Evolutionary conservation across 1,140 invertebrate species (phyloP), one percentile per base, ranked within the genome.

Genomic region (Procambarus clarkii): DNA sequence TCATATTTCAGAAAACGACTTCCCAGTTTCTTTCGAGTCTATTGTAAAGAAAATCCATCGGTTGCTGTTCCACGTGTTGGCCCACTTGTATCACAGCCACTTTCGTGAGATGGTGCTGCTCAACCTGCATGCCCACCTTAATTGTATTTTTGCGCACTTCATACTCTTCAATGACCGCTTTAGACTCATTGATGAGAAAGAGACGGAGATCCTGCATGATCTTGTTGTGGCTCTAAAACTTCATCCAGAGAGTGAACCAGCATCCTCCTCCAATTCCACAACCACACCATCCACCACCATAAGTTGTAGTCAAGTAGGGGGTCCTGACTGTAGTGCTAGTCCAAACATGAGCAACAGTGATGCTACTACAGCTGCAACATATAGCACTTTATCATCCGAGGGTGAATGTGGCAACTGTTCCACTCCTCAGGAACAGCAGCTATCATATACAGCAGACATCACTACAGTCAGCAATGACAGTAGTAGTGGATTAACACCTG

Each of bases 61-160:
- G 94, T 96, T 99, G 95, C 96, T 99, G 95, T 99, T 98, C 96
- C 98, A 99, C 95, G 98, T 99, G 94, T 96, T 99, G 96, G 98
- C 98, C 94, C 98, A 99, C 95, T 96, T 99, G 94, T 99, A 99
- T 96, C 98, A 99, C 95, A 97, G 97, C 95, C 99, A 99, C 96
- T 99, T 99, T 95, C 96, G 97, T 95, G 98, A 99, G 95, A 96
- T 99, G 93, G 97, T 98, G 94, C 96, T 98, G 93, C 96, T 99
- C 94, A 97, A 97, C 94, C 96, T 99, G 93, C 98, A 99, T 95
- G 96, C 97, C 94, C 95, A 96, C 93, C 94, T 96, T 74, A 96
- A 96, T 94, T 97, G 98, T 95, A 97, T 99, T 89, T 99, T 99
- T 96, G 97, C 97, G 94, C 98, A 99, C 96, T 96, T 99, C 94